Conservation (phyloP, 2,888 invertebrate genomes). For the Tipula lateralis region DNA sequence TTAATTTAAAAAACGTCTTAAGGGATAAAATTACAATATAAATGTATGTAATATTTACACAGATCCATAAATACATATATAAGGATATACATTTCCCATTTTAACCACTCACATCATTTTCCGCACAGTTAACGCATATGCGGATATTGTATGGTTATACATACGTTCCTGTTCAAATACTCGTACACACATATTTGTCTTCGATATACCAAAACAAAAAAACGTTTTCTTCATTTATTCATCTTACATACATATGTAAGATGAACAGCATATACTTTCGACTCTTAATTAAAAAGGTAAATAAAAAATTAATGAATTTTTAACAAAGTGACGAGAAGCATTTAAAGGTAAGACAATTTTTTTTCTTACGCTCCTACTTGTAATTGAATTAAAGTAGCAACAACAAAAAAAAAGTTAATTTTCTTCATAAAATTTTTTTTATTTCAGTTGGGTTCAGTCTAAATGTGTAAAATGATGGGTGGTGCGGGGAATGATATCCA, state of each 20-base stretch:
- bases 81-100: background rate
- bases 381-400: slow-evolving; percentile 7
- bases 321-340: background rate
- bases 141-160: background rate
- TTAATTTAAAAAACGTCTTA: background rate
- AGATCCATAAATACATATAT: too few relatives aligned
- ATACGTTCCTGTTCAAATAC: background rate
- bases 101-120: background rate
- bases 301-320: slow-evolving; percentile 19
- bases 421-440: background rate
- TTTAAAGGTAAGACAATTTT: slow-evolving; percentile 11
- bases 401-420: background rate
- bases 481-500: too few relatives aligned
- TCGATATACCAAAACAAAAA: background rate
- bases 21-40: background rate
- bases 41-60: too few relatives aligned
- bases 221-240: background rate
- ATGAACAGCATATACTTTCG: background rate
- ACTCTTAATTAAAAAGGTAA: slow-evolving; percentile 19
- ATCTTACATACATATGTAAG: background rate
- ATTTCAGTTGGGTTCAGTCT: background rate
- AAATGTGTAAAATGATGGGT: too few relatives aligned
- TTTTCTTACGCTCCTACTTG: background rate
- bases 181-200: background rate
- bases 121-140: too few relatives aligned